These are phyloP conservation scores for Harpagoxenus sublaevis DNA, from an alignment of 2,888 invertebrate species.

Conservation along the genomic window DNA sequence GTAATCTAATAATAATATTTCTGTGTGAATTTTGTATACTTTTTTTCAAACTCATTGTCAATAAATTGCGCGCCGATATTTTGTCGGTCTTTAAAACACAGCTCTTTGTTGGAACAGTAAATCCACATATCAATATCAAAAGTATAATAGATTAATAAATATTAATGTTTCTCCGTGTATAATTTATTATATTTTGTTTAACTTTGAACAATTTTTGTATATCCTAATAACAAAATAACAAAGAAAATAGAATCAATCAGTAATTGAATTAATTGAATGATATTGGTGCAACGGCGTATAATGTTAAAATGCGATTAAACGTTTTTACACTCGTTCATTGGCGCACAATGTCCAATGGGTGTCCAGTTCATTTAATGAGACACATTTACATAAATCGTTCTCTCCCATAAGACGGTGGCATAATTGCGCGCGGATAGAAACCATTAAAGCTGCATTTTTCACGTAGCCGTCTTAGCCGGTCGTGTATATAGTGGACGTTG, in stretches of 20 bases:
- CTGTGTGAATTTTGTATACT: too few relatives aligned
- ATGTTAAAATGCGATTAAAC: background rate
- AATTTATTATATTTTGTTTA: background rate
- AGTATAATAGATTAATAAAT: background rate
- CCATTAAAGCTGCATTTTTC: conserved; percentile 48
- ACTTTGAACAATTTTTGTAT: background rate
- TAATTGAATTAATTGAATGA: background rate
- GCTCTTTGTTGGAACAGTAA: too few relatives aligned
- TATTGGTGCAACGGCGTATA: background rate
- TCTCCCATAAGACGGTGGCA: background rate
- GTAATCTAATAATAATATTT: too few relatives aligned
- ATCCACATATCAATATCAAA: too few relatives aligned
- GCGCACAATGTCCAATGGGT: background rate
- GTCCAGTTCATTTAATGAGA: conserved; percentile 24
- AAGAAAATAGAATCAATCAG: background rate
- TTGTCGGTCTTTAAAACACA: too few relatives aligned
- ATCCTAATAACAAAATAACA: background rate
- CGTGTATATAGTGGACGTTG: background rate
- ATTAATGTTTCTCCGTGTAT: background rate
- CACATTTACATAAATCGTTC: conserved; percentile 21
- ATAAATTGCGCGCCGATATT: too few relatives aligned
- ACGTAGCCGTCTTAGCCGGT: conserved; percentile 13
- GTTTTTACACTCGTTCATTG: background rate
- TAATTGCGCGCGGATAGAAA: conserved; percentile 36
- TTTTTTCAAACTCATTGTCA: too few relatives aligned